Evolutionary conservation across 1,140 invertebrate species (phyloP), one percentile per base, ranked within the genome.

Genomic region (Chironomus striatipennis): DNA sequence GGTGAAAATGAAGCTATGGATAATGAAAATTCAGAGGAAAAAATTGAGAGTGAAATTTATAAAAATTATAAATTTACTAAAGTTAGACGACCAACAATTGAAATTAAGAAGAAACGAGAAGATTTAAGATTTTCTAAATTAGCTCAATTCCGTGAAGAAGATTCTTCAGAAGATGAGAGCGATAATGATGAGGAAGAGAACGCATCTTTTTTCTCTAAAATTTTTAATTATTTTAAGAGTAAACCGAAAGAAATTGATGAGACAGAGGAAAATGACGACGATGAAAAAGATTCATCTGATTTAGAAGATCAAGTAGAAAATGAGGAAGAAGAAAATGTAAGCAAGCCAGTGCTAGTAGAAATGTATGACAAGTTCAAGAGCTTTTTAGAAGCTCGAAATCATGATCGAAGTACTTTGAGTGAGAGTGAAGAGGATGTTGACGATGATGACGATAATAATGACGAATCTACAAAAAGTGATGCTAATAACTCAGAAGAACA

Each of bases 171-270:
- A 67, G 47, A 47, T 1, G 73, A 76, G 2, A 75, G 77, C 5
- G 74, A 76, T 20, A 17, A 77, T 20, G 47, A 64, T 57, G 75
- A 76, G 67, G 73, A 76, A n/a, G 74, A 77, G 7, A 72, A 76
- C 43, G 65, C 43, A 42, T 75, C 74, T 43, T 73, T 74, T 43
- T 74, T 75, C 24, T 21, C 57, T 20, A 43, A 24, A 43, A 24
- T 76, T 18, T 75, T 75, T 34, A 65, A 75, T 0, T 43, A 18
- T 75, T 34, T 76, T 76, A 73, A 17, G 77, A 77, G 17, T 43
- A 75, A 12, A 20, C 73, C 73, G 5, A 73, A 76, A 12, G 67
- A 77, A 3, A 73, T 75, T 17, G 75, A 76, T 43, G 75, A 77
- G 10, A 57, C 75, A 0, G 75, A 73, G 42, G 74, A 74, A 24